A percentile compares a stretch with the other conserved stretches of the same genome.
Conservation (phyloP, 2,797 vertebrate genomes). For the Podargus strigoides region DNA sequence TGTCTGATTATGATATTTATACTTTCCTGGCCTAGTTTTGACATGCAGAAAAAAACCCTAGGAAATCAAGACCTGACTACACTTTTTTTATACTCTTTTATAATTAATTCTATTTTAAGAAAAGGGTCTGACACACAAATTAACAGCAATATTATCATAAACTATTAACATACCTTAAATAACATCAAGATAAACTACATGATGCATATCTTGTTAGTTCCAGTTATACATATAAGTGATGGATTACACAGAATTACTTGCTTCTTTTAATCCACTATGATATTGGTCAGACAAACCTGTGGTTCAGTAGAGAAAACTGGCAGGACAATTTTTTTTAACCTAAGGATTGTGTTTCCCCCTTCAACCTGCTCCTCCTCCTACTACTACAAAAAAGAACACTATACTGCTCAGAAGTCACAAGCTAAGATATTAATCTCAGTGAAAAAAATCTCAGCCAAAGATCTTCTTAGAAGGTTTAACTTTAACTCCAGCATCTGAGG, state of each 20-base stretch:
- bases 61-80: not conserved
- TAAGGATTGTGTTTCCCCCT: not conserved
- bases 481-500: not conserved
- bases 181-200: not conserved
- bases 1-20: not conserved
- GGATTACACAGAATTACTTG: not conserved
- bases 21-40: not conserved
- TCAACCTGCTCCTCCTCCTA: not conserved
- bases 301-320: not conserved
- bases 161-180: not conserved
- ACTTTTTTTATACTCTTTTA: not conserved
- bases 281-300: not conserved
- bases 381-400: fast-evolving
- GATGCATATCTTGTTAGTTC: not conserved
- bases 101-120: not conserved
- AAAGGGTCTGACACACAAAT: not conserved
- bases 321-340: not conserved
- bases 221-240: not conserved
- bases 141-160: not conserved
- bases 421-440: not conserved
- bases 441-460: not conserved
- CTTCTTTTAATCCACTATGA: not conserved
- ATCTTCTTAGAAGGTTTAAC: not conserved
- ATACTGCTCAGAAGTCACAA: not conserved
- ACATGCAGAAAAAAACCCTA: not conserved